Percentiles rank a stretch among this genome's conserved stretches.
Evolutionary conservation across 2,888 invertebrate genomes (phyloP).

Genomic region (Eupithecia inturbata): DNA sequence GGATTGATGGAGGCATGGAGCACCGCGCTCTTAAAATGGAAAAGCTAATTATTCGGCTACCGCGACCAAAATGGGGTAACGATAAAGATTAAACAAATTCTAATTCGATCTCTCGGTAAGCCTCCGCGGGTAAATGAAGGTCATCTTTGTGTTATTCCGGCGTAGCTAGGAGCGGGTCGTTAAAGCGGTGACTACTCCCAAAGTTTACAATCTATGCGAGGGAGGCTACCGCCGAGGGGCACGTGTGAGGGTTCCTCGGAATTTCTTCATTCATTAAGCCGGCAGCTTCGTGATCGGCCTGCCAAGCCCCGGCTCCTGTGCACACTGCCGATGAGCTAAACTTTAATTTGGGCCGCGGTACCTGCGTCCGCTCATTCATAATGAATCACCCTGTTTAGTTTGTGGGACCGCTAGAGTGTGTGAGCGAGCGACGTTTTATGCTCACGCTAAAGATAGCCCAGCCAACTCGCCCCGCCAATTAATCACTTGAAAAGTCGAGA

Average conservation of each 20-base stretch:
- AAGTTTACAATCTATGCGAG: slow-evolving; percentile 70
- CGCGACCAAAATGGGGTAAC: slow-evolving; percentile 60
- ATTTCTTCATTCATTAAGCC: slow-evolving; percentile 83
- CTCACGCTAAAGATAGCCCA: slow-evolving; percentile 50
- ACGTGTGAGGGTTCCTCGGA: slow-evolving; percentile 68
- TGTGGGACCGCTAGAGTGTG: slow-evolving; percentile 62
- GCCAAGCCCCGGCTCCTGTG: slow-evolving; percentile 67
- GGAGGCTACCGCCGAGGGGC: slow-evolving; percentile 57
- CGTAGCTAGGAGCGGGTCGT: slow-evolving; percentile 43
- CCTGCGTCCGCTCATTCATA: slow-evolving; percentile 72
- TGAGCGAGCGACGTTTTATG: slow-evolving; percentile 74
- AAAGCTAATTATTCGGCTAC: slow-evolving; percentile 78
- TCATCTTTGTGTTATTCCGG: slow-evolving; percentile 30
- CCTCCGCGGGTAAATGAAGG: slow-evolving; percentile 33
- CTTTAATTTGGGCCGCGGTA: slow-evolving; percentile 78
- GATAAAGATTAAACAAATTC: slow-evolving; percentile 49
- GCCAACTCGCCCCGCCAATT: slow-evolving; percentile 56
- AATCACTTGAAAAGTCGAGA: slow-evolving; percentile 74
- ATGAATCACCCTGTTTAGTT: slow-evolving; percentile 76
- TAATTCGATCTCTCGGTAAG: slow-evolving; percentile 24
- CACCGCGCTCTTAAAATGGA: slow-evolving; percentile 74
- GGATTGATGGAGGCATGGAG: slow-evolving; percentile 72
- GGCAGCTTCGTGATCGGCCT: slow-evolving; percentile 74
- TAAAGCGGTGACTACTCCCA: slow-evolving; percentile 50
- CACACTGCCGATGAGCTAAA: slow-evolving; percentile 72